Evolutionary conservation across 2,888 invertebrate species (phyloP).

Genomic region (Papilio protenor): DNA sequence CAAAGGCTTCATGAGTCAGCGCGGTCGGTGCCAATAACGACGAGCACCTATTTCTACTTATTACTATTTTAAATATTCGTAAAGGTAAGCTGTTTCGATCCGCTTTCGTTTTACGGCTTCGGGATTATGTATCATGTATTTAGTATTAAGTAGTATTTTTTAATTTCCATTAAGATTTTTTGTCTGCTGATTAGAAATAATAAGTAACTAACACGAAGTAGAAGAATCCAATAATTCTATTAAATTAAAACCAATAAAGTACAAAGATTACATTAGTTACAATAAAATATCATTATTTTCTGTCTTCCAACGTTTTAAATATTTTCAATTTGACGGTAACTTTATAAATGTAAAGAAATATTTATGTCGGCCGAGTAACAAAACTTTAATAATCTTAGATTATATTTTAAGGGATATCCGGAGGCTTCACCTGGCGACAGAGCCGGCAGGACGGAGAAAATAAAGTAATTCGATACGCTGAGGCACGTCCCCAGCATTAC

Average conservation of each 20-base stretch:
- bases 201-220: background rate
- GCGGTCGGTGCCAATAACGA: slow-evolving; percentile 58
- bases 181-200: background rate
- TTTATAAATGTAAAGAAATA: background rate
- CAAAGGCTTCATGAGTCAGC: slow-evolving; percentile 64
- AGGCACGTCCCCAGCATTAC: slow-evolving; percentile 76
- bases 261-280: background rate
- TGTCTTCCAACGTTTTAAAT: background rate
- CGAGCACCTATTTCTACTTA: slow-evolving; percentile 52
- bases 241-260: background rate
- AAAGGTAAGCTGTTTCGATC: slow-evolving; percentile 32
- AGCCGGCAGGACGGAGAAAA: slow-evolving; percentile 58
- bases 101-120: slow-evolving; percentile 40
- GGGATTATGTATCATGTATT: slow-evolving; percentile 16
- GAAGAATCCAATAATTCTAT: background rate
- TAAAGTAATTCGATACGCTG: slow-evolving; percentile 75
- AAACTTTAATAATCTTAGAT: slow-evolving; percentile 25
- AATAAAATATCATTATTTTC: background rate
- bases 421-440: slow-evolving; percentile 61
- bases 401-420: slow-evolving; percentile 20
- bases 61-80: slow-evolving; percentile 44
- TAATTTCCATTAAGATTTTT: background rate
- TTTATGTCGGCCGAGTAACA: slow-evolving; percentile 33
- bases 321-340: background rate
- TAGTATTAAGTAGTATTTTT: background rate